phyloP scores from a whole-genome alignment of 1,140 invertebrate species.

The Drosophila parabipectinata region DNA sequence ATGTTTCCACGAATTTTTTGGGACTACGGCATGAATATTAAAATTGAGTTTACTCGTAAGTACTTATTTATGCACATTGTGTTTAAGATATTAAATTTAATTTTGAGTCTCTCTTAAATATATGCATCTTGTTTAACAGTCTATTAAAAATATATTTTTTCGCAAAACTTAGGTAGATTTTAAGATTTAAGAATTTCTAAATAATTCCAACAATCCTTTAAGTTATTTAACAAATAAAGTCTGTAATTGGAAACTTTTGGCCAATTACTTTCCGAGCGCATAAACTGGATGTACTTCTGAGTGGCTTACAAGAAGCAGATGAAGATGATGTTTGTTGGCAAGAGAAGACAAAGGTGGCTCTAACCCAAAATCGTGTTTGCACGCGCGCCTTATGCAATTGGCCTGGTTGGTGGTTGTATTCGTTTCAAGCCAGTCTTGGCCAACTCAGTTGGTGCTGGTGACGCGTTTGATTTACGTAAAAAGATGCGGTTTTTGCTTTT shows the following conservation, averaged over 20 bases:
- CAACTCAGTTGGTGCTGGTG: slow-evolving; percentile 34
- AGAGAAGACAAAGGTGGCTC: slow-evolving; percentile 25
- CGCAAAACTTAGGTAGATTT: too few species aligned
- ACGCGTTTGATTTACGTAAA: slow-evolving; percentile 47
- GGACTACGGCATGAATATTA: slow-evolving; percentile 35
- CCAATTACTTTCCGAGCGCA: neutral
- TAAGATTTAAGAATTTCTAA: too few species aligned
- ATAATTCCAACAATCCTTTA: too few species aligned
- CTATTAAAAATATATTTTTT: too few species aligned
- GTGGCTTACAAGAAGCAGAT: slow-evolving; percentile 2
- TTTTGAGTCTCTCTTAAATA: too few species aligned
- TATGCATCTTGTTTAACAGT: too few species aligned
- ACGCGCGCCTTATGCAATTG: slow-evolving; percentile 47
- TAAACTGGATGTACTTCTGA: slow-evolving; percentile 18
- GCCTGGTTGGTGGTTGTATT: slow-evolving; percentile 29
- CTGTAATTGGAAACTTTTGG: neutral
- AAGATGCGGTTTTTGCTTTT: slow-evolving; percentile 22
- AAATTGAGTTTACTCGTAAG: slow-evolving; percentile 19
- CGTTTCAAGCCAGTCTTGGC: slow-evolving; percentile 34
- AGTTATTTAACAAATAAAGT: neutral
- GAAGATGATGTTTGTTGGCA: slow-evolving; percentile 23
- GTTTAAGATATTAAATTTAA: too few species aligned
- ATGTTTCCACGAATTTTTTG: slow-evolving; percentile 41
- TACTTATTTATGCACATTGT: neutral
- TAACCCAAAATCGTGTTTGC: slow-evolving; percentile 42